Evolutionary conservation across 2,888 invertebrate species (phyloP).

Genomic region (Cephus sareptanus): DNA sequence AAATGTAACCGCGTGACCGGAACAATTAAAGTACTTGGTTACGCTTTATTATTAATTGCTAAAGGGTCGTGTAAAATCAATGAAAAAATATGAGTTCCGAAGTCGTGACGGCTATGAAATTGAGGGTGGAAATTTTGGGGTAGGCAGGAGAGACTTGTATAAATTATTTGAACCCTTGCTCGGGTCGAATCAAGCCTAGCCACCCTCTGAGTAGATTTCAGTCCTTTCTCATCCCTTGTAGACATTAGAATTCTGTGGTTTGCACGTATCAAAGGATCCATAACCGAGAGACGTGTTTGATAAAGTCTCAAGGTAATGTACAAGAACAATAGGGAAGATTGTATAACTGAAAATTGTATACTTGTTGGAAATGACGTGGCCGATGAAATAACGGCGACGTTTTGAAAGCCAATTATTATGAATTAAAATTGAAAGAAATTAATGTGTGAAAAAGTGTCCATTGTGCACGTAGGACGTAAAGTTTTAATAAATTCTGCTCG

Average conservation of each 20-base stretch:
- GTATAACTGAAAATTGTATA: not conserved
- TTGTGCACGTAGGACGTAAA: not conserved
- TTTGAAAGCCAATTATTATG: not conserved
- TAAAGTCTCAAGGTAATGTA: not conserved
- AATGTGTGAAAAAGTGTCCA: not conserved
- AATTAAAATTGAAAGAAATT: not conserved
- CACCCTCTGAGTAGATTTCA: too few relatives aligned
- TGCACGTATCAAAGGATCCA: too few relatives aligned
- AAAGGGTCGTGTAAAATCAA: not conserved
- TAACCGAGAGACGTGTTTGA: too few relatives aligned
- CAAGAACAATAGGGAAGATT: not conserved
- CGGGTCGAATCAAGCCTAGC: not conserved
- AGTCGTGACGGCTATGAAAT: not conserved
- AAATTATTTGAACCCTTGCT: not conserved
- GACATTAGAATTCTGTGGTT: too few relatives aligned
- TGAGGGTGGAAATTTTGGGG: not conserved
- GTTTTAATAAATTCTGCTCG: not conserved
- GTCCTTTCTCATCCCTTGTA: not conserved
- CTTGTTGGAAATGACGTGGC: not conserved
- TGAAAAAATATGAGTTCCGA: not conserved
- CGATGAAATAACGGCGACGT: not conserved
- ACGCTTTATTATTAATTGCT: not conserved
- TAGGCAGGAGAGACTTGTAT: not conserved
- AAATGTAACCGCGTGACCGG: not conserved
- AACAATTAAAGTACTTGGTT: not conserved